These are phyloP conservation scores for Clistopyga incitator DNA, from an alignment of 2,888 invertebrate genomes.

Conservation along the genomic window DNA sequence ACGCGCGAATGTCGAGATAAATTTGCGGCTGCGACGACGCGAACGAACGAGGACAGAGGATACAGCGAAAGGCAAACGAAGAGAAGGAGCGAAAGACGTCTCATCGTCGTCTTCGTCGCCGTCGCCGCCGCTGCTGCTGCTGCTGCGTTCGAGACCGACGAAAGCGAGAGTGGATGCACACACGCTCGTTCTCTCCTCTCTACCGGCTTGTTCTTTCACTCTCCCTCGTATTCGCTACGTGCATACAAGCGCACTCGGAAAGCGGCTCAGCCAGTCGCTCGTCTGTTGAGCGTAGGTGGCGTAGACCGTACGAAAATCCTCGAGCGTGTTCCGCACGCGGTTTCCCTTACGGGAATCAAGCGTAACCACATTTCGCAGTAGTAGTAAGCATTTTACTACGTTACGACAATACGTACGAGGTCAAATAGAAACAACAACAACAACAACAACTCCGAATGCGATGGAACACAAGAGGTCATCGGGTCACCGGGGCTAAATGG, in stretches of 20 bases:
- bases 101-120: constrained; percentile 50
- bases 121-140: not conserved
- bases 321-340: constrained; percentile 51
- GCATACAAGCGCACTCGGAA: constrained; percentile 41
- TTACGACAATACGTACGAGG: not conserved
- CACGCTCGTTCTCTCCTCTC: constrained; percentile 66
- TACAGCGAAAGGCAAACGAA: constrained; percentile 46
- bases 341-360: constrained; percentile 17
- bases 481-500: constrained; percentile 15
- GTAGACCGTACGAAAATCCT: constrained; percentile 61
- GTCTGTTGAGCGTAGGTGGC: constrained; percentile 60
- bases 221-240: constrained; percentile 38
- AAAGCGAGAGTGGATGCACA: constrained; percentile 78
- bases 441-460: constrained; percentile 23
- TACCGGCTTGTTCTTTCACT: constrained; percentile 46
- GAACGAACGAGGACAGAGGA: constrained; percentile 53
- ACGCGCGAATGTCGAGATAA: constrained; percentile 56
- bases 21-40: constrained; percentile 60
- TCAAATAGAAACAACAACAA: constrained; percentile 23
- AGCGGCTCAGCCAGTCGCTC: constrained; percentile 41
- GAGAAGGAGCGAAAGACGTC: constrained; percentile 55
- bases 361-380: constrained; percentile 34
- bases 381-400: constrained; percentile 1
- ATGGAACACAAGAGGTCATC: constrained; percentile 13
- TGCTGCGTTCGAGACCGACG: constrained; percentile 70